Percentiles rank a stretch among this genome's conserved stretches.
These are phyloP conservation scores for Zosterops pallidus DNA, from an alignment of 2,113 vertebrate genomes.

Conservation along the genomic window DNA sequence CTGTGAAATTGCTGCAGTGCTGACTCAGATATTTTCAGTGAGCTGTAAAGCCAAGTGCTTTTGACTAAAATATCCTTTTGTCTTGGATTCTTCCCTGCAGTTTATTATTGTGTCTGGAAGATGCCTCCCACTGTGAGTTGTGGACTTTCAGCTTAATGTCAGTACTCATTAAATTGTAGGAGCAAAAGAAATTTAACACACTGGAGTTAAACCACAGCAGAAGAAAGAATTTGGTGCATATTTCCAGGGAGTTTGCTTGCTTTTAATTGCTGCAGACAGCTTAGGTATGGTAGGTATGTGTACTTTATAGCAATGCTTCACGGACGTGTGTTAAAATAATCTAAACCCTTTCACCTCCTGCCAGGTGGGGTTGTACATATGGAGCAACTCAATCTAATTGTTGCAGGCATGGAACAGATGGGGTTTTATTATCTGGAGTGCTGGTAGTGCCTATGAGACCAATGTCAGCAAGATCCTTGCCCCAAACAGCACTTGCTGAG, in stretches of 20 bases:
- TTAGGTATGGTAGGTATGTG: neutral
- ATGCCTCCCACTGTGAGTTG: neutral
- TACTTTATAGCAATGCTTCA: neutral
- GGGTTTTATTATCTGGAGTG: conserved; percentile 43
- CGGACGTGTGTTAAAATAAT: neutral
- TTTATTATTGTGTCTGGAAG: conserved; percentile 50
- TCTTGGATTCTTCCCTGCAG: conserved; percentile 25
- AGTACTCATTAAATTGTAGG: conserved; percentile 34
- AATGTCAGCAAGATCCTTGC: conserved; percentile 20
- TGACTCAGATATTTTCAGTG: neutral
- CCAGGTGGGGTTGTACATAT: neutral
- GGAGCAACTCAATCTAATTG: neutral
- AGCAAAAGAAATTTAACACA: neutral
- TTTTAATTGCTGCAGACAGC: neutral
- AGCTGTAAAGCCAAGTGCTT: conserved; percentile 24
- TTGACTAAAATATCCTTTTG: conserved; percentile 42
- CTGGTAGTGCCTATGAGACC: neutral
- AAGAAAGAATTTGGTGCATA: neutral
- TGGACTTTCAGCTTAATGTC: conserved; percentile 52
- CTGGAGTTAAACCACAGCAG: neutral
- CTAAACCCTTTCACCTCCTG: conserved; percentile 1
- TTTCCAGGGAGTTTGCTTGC: neutral
- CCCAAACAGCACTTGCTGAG: conserved; percentile 6
- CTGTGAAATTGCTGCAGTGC: conserved; percentile 32
- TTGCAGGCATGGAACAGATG: conserved; percentile 40